Conservation (phyloP, 2,113 vertebrate genomes). For the Cyprinodon tularosa region DNA sequence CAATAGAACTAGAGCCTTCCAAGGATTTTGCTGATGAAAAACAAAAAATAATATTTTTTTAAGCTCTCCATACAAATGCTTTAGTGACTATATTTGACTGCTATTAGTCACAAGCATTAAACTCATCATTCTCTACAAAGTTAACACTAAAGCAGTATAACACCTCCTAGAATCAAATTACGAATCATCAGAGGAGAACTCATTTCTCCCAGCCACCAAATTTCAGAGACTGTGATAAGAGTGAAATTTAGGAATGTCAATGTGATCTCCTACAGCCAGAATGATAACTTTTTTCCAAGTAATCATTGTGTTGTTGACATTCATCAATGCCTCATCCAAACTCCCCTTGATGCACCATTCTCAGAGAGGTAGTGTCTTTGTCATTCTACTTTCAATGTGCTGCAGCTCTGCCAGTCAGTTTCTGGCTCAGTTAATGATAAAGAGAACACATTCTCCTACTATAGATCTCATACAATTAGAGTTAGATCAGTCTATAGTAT, state of each 20-base stretch:
- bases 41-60: constrained; percentile 9
- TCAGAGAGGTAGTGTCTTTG: constrained; percentile 8
- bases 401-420: not conserved
- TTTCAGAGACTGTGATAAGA: not conserved
- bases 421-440: not conserved
- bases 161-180: constrained; percentile 25
- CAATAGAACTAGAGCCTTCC: not conserved
- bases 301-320: constrained; percentile 25
- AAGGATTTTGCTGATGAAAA: not conserved
- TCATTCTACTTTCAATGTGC: constrained; percentile 5
- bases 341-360: constrained; percentile 6
- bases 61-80: constrained; percentile 9
- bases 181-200: constrained; percentile 8
- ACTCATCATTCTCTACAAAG: constrained; percentile 10
- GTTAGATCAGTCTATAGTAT: not conserved
- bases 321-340: constrained; percentile 26
- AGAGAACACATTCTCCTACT: not conserved
- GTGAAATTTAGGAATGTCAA: constrained; percentile 41
- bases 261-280: constrained; percentile 29
- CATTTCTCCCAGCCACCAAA: constrained; percentile 7
- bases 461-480: not conserved
- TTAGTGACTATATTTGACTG: not conserved
- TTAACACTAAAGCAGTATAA: not conserved
- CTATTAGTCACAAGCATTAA: not conserved
- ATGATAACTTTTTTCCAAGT: constrained; percentile 24